phyloP scores from a whole-genome alignment of 2,888 invertebrate genomes.

The Heliconius erato region DNA sequence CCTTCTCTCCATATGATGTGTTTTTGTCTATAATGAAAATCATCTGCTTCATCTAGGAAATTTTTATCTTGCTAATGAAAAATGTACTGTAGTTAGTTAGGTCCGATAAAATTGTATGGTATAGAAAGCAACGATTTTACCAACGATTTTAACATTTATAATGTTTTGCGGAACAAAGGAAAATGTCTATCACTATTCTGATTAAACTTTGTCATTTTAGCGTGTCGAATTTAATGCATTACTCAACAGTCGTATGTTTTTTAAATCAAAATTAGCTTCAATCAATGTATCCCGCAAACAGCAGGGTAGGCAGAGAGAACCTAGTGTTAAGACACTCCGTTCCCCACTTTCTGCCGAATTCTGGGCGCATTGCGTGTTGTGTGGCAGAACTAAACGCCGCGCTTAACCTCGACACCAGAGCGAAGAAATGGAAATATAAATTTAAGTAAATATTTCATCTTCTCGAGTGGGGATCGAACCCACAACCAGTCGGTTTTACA shows the following conservation, averaged over 20 bases:
- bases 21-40: constrained; percentile 37
- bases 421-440: too few species aligned
- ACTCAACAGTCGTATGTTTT: not conserved
- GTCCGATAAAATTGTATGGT: constrained; percentile 15
- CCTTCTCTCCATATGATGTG: constrained; percentile 34
- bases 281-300: too few species aligned
- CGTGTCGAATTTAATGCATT: not conserved
- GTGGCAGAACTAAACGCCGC: too few species aligned
- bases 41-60: constrained; percentile 33
- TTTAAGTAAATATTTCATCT: too few species aligned
- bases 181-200: not conserved
- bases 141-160: not conserved
- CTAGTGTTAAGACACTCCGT: too few species aligned
- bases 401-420: too few species aligned
- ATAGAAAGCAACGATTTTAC: not conserved
- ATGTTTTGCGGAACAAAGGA: not conserved
- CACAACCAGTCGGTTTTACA: too few species aligned
- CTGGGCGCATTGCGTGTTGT: too few species aligned
- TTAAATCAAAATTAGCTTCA: too few species aligned
- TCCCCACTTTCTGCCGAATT: too few species aligned
- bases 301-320: too few species aligned
- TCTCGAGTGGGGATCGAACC: too few species aligned
- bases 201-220: not conserved
- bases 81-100: constrained; percentile 32
- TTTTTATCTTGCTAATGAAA: constrained; percentile 35